A percentile compares a stretch with the other conserved stretches of the same genome.
Conservation (phyloP, 2,797 vertebrate genomes). For the Hyperoplus lanceolatus region DNA sequence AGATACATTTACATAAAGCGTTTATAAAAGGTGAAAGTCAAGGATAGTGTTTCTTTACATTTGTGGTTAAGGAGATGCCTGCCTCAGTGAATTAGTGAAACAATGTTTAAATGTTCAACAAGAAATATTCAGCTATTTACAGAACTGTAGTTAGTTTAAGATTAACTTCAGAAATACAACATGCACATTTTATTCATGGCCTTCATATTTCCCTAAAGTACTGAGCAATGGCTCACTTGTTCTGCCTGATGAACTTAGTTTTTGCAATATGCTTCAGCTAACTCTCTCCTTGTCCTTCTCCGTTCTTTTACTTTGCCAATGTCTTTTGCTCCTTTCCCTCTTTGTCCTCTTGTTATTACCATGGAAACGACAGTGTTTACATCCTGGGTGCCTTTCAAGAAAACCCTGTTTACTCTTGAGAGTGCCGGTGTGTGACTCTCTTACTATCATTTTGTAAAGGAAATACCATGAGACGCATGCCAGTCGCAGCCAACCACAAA, state of each 20-base stretch:
- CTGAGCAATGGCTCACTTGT: neutral
- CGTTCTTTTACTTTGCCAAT: slow-evolving; percentile 12
- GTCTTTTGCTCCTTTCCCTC: slow-evolving; percentile 12
- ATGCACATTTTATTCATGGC: neutral
- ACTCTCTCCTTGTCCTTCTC: neutral
- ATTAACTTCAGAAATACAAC: neutral
- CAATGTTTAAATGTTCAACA: slow-evolving; percentile 6
- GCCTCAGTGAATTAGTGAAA: neutral
- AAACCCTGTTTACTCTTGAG: slow-evolving; percentile 62
- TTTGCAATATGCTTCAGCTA: neutral
- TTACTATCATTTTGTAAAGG: slow-evolving; percentile 74
- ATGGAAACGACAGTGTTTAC: slow-evolving; percentile 70
- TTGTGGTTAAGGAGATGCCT: slow-evolving; percentile 5
- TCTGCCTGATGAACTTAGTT: no score
- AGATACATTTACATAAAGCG: neutral
- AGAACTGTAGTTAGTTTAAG: neutral
- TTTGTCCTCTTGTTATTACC: slow-evolving; percentile 53
- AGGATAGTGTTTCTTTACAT: neutral
- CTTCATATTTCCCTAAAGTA: neutral
- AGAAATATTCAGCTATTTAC: slow-evolving; percentile 1
- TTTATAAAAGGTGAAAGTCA: neutral
- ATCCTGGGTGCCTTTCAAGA: slow-evolving; percentile 66
- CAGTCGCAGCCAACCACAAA: slow-evolving; percentile 79
- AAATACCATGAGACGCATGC: slow-evolving; percentile 81
- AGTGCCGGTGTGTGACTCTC: slow-evolving; percentile 72